These are phyloP conservation scores for Phylloscopus trochilus DNA, from an alignment of 2,113 vertebrate species.

Conservation along the genomic window DNA sequence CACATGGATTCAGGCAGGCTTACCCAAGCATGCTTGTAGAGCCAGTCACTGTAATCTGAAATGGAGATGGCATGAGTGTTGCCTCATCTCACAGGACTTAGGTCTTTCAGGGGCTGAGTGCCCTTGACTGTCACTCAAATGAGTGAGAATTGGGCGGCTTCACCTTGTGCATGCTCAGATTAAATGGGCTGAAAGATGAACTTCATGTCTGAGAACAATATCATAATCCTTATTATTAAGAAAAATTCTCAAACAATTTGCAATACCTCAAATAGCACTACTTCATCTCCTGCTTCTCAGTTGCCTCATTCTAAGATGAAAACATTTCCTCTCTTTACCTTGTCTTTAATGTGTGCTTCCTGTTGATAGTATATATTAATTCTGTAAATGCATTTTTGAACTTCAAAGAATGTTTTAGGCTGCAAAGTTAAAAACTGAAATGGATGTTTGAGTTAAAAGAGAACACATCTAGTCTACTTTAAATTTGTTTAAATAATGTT, in stretches of 20 bases:
- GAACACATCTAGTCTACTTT: not conserved
- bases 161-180: not conserved
- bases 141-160: not conserved
- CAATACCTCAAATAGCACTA: not conserved
- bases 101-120: not conserved
- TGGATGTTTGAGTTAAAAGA: not conserved
- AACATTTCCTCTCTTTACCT: not conserved
- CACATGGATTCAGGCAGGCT: not conserved
- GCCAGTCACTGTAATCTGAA: not conserved
- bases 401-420: not conserved
- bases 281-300: not conserved
- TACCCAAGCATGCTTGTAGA: not conserved
- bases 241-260: not conserved
- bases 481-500: not conserved
- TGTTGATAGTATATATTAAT: slow-evolving; percentile 17
- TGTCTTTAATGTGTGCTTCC: not conserved
- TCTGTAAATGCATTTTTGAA: slow-evolving; percentile 32
- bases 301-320: not conserved
- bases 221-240: not conserved
- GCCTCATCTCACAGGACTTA: not conserved
- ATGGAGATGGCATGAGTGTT: not conserved
- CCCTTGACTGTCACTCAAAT: not conserved
- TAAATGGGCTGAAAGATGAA: not conserved
- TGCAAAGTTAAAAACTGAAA: not conserved
- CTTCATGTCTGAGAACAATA: not conserved